Base-by-base conservation (phyloP, 2,888 invertebrate genomes). In the Eupithecia subfuscata region DNA sequence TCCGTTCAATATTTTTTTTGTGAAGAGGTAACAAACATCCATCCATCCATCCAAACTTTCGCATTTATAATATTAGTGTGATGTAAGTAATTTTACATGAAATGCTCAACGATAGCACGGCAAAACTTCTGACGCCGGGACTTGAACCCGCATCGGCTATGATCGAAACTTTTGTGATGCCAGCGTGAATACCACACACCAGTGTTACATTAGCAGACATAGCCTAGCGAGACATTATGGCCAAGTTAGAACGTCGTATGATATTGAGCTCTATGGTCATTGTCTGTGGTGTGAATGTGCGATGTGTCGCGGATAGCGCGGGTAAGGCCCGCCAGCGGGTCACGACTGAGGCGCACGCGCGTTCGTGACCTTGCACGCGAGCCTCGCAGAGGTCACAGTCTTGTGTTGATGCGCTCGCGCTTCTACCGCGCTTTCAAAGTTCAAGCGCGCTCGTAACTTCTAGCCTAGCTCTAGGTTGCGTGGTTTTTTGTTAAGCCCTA, bases 351-450 rank as follows among this genome's bases (percentile, higher is more conserved):
- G 89, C 90, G 93, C 93, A 94, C 94, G 94, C 94, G 94, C 92
- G 94, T 91, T 94, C 94, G 92, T 95, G 95, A 95, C 95, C 95
- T 95, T 95, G 95, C 90, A 92, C 91, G 91, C 90, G 91, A 91
- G 91, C 92, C 87, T 89, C 86, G 84, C 90, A 91, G 93, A 94
- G 93, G 94, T 93, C 93, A 90, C 90, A 90, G 89, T 91, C 87
- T 90, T 88, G 90, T 89, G 91, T 88, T 90, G 93, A 92, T 92
- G 93, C 92, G 90, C 90, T 82, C 83, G 86, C 30, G 87, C 84
- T 86, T 84, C 85, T 83, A 85, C 88, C 84, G 86, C 86, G 88
- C 87, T 89, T 88, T 89, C 88, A 88, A 87, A 87, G 82, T 84
- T 83, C 82, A 79, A 84, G 78, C 83, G 79, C 82, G 75, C 79